These are phyloP conservation scores for Noctua janthe DNA, from an alignment of 2,888 invertebrate genomes.

Conservation along the genomic window DNA sequence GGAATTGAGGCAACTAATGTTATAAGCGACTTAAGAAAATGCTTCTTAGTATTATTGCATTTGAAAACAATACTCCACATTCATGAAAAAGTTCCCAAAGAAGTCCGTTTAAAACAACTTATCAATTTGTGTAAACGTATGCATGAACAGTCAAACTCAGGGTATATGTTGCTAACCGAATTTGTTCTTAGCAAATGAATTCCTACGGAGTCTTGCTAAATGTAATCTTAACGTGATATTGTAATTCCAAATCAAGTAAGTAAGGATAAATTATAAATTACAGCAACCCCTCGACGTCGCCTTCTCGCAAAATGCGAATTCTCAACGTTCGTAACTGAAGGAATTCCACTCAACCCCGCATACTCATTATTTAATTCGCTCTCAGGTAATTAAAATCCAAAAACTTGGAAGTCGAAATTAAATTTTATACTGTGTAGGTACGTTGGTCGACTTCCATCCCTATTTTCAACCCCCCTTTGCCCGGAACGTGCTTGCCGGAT, in stretches of 20 bases:
- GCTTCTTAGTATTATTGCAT: not conserved
- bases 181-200: conserved; percentile 35
- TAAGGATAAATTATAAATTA: conserved; percentile 73
- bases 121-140: not conserved
- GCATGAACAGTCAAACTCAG: not conserved
- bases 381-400: conserved; percentile 90
- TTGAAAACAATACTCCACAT: not conserved
- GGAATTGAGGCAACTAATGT: conserved; percentile 35
- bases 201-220: conserved; percentile 44
- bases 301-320: conserved; percentile 63
- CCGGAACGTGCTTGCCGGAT: conserved; percentile 85
- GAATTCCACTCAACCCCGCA: conserved; percentile 71
- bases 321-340: conserved; percentile 66
- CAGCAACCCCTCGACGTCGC: conserved; percentile 55
- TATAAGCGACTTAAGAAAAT: conserved; percentile 13
- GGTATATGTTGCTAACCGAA: not conserved
- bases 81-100: not conserved
- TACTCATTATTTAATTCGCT: conserved; percentile 87
- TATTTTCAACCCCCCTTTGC: conserved; percentile 61
- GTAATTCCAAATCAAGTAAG: conserved; percentile 68
- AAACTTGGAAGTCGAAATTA: conserved; percentile 88
- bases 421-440: conserved; percentile 83
- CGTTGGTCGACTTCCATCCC: conserved; percentile 59
- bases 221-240: conserved; percentile 64
- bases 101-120: not conserved